These are phyloP conservation scores for Amyelois transitella DNA, from an alignment of 1,140 invertebrate genomes.

Conservation along the genomic window DNA sequence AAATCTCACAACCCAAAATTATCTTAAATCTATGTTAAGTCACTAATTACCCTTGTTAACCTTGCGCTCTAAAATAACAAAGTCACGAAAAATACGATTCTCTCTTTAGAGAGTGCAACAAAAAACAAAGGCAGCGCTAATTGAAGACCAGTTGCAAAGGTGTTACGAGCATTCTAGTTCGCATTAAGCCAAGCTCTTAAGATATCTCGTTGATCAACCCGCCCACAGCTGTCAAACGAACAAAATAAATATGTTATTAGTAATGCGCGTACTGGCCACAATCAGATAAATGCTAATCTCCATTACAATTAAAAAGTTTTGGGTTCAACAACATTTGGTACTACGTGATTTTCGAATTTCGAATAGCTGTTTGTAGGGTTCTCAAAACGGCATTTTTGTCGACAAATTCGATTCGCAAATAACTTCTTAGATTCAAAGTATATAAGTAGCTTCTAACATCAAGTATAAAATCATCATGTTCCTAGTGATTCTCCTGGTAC, in stretches of 20 bases:
- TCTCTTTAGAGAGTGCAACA: neutral
- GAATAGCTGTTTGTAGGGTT: conserved; percentile 4
- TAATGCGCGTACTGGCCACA: conserved; percentile 51
- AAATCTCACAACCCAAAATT: too few species aligned
- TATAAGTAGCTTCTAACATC: too few species aligned
- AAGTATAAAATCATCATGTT: too few species aligned
- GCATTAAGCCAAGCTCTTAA: conserved; percentile 33
- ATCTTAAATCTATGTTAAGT: too few species aligned
- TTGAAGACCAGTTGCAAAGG: conserved; percentile 33
- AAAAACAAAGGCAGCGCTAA: conserved; percentile 25
- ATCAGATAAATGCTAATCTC: conserved; percentile 67
- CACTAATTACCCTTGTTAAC: neutral
- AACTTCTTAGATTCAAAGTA: too few species aligned
- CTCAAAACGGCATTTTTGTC: neutral
- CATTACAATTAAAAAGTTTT: conserved; percentile 65
- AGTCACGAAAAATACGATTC: neutral
- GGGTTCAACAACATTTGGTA: conserved; percentile 27
- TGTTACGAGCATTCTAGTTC: conserved; percentile 41
- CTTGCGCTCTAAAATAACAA: neutral
- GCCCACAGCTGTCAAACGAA: conserved; percentile 65
- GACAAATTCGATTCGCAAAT: too few species aligned
- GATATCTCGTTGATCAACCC: conserved; percentile 51
- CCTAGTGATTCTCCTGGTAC: too few species aligned
- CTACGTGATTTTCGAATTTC: conserved; percentile 25
- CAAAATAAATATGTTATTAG: conserved; percentile 72